Evolutionary conservation across 2,888 invertebrate species (phyloP).

Genomic region (Epicampocera succincta): DNA sequence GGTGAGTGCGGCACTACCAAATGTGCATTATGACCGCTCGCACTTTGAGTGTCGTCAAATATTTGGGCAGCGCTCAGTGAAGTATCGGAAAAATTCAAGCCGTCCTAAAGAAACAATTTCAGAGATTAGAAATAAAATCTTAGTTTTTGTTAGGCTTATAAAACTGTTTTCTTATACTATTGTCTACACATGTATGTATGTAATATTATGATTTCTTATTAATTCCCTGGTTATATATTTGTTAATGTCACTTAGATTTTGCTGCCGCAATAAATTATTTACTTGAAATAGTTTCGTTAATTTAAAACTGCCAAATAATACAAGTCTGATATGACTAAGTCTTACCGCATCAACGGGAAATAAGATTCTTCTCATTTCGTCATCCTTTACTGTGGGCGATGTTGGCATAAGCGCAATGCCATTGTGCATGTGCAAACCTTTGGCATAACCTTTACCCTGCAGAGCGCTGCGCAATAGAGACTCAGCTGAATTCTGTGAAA

Average conservation of each 20-base stretch:
- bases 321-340: too few relatives aligned
- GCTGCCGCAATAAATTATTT: too few relatives aligned
- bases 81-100: constrained; percentile 80
- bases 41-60: constrained; percentile 79
- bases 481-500: constrained; percentile 83
- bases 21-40: constrained; percentile 68
- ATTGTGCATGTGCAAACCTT: constrained; percentile 81
- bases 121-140: background rate
- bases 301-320: too few relatives aligned
- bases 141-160: background rate
- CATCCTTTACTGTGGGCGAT: constrained; percentile 83
- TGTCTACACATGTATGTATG: background rate
- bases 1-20: constrained; percentile 67
- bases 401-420: constrained; percentile 78
- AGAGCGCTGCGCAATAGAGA: constrained; percentile 91
- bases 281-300: too few relatives aligned
- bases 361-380: constrained; percentile 84
- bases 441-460: constrained; percentile 87
- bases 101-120: constrained; percentile 72
- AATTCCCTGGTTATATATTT: background rate
- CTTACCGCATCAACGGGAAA: constrained; percentile 82
- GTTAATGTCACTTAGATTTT: background rate
- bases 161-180: too few relatives aligned
- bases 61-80: constrained; percentile 80
- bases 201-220: too few relatives aligned